A percentile compares a stretch with the other conserved stretches of the same genome.
phyloP scores from a whole-genome alignment of 2,113 vertebrate species.

The Microtus pennsylvanicus region DNA sequence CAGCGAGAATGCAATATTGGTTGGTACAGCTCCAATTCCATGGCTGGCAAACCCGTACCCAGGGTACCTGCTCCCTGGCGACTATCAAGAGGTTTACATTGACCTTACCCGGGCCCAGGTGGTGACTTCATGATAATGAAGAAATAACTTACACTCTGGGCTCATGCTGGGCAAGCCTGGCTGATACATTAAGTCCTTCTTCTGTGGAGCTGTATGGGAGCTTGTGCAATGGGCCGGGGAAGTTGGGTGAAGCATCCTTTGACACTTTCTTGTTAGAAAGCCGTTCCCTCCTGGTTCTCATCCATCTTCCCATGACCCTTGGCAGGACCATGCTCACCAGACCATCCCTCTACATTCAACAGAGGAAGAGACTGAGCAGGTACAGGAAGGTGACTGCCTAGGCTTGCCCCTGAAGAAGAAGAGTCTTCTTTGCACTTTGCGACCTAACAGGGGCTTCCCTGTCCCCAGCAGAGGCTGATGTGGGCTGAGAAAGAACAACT shows the following conservation, averaged over 20 bases:
- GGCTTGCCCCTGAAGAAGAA: neutral
- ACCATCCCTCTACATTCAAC: too few species aligned
- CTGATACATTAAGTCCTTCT: too few species aligned
- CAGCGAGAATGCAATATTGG: too few species aligned
- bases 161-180: neutral
- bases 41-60: too few species aligned
- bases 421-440: too few species aligned
- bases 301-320: neutral
- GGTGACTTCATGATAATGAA: neutral
- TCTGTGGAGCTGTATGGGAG: too few species aligned
- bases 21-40: neutral
- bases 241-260: neutral
- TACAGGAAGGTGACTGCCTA: neutral
- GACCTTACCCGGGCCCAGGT: neutral
- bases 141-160: neutral
- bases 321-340: neutral
- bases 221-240: neutral
- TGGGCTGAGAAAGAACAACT: too few species aligned
- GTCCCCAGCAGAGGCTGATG: neutral
- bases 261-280: neutral
- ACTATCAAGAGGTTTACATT: neutral
- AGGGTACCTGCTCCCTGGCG: neutral
- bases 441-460: neutral
- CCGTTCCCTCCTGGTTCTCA: too few species aligned
- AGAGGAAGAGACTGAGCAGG: neutral